These are phyloP conservation scores for Ornithoptera alexandrae DNA, from an alignment of 2,888 invertebrate species.

Conservation along the genomic window DNA sequence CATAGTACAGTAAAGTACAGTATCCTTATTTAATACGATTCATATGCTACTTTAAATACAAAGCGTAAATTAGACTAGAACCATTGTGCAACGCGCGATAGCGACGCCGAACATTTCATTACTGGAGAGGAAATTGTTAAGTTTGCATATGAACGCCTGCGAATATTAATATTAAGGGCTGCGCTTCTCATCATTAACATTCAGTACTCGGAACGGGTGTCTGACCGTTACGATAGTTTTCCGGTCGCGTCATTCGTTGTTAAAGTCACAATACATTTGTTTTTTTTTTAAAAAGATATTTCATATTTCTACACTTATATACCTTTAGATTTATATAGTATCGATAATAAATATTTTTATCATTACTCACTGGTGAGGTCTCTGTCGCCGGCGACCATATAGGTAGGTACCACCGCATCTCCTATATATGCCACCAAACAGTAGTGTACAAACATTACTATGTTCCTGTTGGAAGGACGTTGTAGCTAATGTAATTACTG, in stretches of 20 bases:
- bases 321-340: too few relatives aligned
- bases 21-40: slow-evolving; percentile 3
- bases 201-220: slow-evolving; percentile 50
- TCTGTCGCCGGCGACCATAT: too few relatives aligned
- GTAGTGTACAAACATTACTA: too few relatives aligned
- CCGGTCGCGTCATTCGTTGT: slow-evolving; percentile 8
- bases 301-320: too few relatives aligned
- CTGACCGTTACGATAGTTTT: slow-evolving; percentile 30
- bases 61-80: slow-evolving; percentile 27
- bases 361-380: too few relatives aligned
- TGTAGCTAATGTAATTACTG: too few relatives aligned
- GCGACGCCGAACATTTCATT: slow-evolving; percentile 29
- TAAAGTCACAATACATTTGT: too few relatives aligned
- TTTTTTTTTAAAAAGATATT: too few relatives aligned
- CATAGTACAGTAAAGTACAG: slow-evolving; percentile 2
- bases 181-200: slow-evolving; percentile 58
- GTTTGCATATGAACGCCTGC: slow-evolving; percentile 40
- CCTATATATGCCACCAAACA: too few relatives aligned
- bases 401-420: too few relatives aligned
- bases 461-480: too few relatives aligned
- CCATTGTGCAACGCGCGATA: slow-evolving; percentile 21
- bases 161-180: slow-evolving; percentile 43
- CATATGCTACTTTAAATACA: slow-evolving; percentile 11
- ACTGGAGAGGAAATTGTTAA: slow-evolving; percentile 29
- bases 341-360: too few relatives aligned